Evolutionary conservation across 2,113 vertebrate genomes (phyloP).

Genomic region (Podarcis raffonei): DNA sequence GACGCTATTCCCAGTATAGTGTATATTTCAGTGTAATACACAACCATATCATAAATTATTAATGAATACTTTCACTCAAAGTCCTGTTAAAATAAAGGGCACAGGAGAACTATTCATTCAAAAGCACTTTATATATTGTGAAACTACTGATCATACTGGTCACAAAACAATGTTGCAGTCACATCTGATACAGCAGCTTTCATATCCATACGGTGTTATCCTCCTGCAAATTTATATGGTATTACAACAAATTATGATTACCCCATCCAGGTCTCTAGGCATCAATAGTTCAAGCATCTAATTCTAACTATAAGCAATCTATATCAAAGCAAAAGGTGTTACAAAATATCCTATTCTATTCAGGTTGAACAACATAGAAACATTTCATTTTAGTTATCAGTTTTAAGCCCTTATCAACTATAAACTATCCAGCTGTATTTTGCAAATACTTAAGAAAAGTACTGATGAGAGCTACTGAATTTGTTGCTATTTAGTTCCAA

Average conservation of each 20-base stretch:
- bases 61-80: slow-evolving; percentile 60
- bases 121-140: slow-evolving; percentile 58
- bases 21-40: slow-evolving; percentile 50
- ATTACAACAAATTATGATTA: slow-evolving; percentile 71
- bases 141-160: slow-evolving; percentile 54
- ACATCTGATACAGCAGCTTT: slow-evolving; percentile 50
- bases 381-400: slow-evolving; percentile 19
- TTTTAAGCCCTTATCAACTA: slow-evolving; percentile 26
- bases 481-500: not conserved
- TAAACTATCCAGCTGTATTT: not conserved
- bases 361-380: slow-evolving; percentile 48
- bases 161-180: slow-evolving; percentile 62
- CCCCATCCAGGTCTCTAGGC: slow-evolving; percentile 67
- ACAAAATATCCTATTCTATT: slow-evolving; percentile 20
- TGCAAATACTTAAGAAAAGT: not conserved
- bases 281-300: slow-evolving; percentile 66
- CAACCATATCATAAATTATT: slow-evolving; percentile 57
- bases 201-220: slow-evolving; percentile 51
- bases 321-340: slow-evolving; percentile 65
- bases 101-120: slow-evolving; percentile 63
- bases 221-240: slow-evolving; percentile 55
- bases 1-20: not conserved
- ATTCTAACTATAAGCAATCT: slow-evolving; percentile 42
- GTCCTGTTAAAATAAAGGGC: slow-evolving; percentile 51
- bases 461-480: not conserved